phyloP scores from a whole-genome alignment of 2,888 invertebrate genomes.

The Syritta pipiens region DNA sequence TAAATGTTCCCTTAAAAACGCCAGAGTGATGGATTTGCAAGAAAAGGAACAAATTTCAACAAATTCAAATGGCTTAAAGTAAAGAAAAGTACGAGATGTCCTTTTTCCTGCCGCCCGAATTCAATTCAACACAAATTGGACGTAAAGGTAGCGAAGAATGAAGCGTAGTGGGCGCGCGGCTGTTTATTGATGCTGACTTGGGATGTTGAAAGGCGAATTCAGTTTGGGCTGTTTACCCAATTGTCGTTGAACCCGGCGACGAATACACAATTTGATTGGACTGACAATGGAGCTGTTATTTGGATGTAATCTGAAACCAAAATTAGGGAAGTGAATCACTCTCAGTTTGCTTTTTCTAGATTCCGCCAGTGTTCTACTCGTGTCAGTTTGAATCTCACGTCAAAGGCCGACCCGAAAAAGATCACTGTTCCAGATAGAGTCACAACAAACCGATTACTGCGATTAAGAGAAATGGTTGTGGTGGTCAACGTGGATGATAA shows the following conservation, averaged over 20 bases:
- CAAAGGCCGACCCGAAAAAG: too few relatives aligned
- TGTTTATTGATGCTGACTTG: slow-evolving; percentile 25
- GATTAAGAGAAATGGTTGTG: too few relatives aligned
- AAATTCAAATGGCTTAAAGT: neutral
- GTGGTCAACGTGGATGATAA: too few relatives aligned
- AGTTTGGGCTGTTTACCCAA: neutral
- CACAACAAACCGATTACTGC: too few relatives aligned
- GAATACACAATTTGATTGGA: slow-evolving; percentile 20
- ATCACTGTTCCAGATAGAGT: too few relatives aligned
- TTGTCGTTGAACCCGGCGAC: slow-evolving; percentile 6
- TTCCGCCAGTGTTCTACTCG: too few relatives aligned
- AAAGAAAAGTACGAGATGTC: neutral
- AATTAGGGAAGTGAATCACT: too few relatives aligned
- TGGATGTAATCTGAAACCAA: slow-evolving; percentile 9
- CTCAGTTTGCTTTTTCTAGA: too few relatives aligned
- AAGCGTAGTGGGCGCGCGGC: slow-evolving; percentile 28
- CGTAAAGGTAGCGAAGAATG: neutral
- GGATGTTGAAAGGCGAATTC: slow-evolving; percentile 10
- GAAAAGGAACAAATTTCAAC: neutral
- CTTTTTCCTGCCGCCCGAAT: slow-evolving; percentile 1
- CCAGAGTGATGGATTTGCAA: too few relatives aligned
- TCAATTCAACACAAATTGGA: slow-evolving; percentile 15
- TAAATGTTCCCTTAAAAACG: too few relatives aligned
- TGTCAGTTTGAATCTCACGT: too few relatives aligned
- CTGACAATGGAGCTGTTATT: slow-evolving; percentile 28